phyloP scores from a whole-genome alignment of 2,888 invertebrate species.

The Amiota communis region DNA sequence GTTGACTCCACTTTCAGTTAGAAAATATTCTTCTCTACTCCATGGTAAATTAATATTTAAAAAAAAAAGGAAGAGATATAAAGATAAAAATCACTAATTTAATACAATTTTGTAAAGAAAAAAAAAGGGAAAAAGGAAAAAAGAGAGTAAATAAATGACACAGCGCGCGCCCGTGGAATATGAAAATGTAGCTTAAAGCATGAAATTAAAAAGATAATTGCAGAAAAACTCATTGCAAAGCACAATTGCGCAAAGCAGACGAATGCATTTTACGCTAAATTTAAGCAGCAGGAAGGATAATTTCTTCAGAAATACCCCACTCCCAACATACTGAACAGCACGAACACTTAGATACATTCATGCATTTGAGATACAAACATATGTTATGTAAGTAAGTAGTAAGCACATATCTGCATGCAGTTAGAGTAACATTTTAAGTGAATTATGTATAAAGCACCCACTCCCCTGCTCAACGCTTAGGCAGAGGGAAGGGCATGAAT shows the following conservation, averaged over 20 bases:
- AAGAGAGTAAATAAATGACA: too few species aligned
- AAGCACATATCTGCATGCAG: neutral
- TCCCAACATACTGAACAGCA: too few species aligned
- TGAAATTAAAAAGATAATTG: conserved; percentile 14
- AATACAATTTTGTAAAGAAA: conserved; percentile 1
- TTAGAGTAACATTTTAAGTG: conserved; percentile 6
- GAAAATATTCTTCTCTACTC: neutral
- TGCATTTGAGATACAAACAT: neutral
- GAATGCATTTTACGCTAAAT: conserved; percentile 28
- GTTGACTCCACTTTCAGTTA: neutral
- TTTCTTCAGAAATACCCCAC: neutral
- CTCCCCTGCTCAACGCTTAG: neutral
- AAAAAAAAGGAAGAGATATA: too few species aligned
- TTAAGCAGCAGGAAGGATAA: conserved; percentile 28
- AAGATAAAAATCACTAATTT: neutral
- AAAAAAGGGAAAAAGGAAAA: neutral
- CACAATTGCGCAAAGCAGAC: neutral
- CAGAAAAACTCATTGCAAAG: conserved; percentile 4
- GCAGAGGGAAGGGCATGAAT: neutral
- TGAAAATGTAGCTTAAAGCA: neutral
- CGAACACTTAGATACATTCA: conserved; percentile 10
- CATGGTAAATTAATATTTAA: conserved; percentile 6
- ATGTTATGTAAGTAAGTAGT: neutral
- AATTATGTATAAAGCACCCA: conserved; percentile 25
- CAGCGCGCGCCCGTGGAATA: too few species aligned